Conservation (phyloP, 2,113 vertebrate genomes). For the Zosterops borbonicus region DNA sequence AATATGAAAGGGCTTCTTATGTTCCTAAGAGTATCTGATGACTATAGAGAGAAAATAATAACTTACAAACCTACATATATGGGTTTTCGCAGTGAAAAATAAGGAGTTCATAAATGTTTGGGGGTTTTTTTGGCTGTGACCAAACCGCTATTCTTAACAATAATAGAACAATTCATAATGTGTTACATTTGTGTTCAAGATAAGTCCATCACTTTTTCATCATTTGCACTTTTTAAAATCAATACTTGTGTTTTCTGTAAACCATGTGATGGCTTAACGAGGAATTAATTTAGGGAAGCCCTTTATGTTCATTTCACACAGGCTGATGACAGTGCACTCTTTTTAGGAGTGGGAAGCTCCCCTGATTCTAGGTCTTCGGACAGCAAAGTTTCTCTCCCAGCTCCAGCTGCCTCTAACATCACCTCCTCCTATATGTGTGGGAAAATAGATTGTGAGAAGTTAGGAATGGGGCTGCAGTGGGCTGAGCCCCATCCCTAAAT, state of each 20-base stretch:
- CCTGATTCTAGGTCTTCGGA: not conserved
- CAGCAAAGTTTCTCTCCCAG: not conserved
- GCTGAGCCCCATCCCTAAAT: not conserved
- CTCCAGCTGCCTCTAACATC: not conserved
- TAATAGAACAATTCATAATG: not conserved
- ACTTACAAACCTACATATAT: not conserved
- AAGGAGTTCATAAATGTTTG: not conserved
- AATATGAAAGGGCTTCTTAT: not conserved
- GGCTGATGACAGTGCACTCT: not conserved
- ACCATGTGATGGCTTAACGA: not conserved
- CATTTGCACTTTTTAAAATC: not conserved
- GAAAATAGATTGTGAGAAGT: not conserved
- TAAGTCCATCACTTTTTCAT: not conserved
- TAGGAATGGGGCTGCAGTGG: not conserved
- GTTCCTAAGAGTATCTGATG: not conserved
- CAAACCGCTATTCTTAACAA: not conserved
- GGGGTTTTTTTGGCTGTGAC: not conserved
- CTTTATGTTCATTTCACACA: not conserved
- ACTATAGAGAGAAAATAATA: not conserved
- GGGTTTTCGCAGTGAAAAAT: not conserved
- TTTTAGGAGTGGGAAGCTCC: not conserved
- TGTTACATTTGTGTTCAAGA: not conserved
- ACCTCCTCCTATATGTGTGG: not conserved
- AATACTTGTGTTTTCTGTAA: not conserved
- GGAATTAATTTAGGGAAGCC: not conserved